Evolutionary conservation across 2,888 invertebrate genomes (phyloP), one percentile per base, ranked within the genome.

Genomic region (Mylabris sibirica): DNA sequence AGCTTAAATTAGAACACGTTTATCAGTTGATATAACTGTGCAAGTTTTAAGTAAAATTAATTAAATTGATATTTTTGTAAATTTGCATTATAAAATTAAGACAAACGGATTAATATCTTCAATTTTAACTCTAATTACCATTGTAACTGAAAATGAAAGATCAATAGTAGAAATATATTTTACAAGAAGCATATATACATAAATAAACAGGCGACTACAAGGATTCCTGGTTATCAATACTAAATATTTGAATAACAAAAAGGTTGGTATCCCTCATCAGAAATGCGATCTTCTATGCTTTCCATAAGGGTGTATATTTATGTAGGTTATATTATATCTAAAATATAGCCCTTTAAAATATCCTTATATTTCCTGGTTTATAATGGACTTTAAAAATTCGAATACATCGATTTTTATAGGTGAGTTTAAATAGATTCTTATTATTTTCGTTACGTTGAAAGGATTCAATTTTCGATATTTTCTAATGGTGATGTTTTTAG

Each of bases 291-390:
- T 20, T 11, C 20, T 9, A 9, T 22, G 5, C 3, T 6, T 3
- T 17, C 17, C n/a, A 49, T 11, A 8, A 44, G 44, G 17, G n/a
- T 14, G 3, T 38, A 38, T 38, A 38, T 38, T 9, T 8, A 49
- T 12, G 8, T 22, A 14, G 17, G n/a, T n/a, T n/a, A n/a, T n/a
- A n/a, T 38, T 38, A 38, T 53, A 22, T 53, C 1, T 57, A 26
- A 24, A 57, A 57, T 26, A 57, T 57, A 24, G 57, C 14, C 26
- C n/a, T 3, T 38, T 35, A 11, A 12, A 14, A 44, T 44, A n/a
- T n/a, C n/a, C n/a, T n/a, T n/a, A n/a, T 57, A 57, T 57, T 26
- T 57, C 57, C 26, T 57, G 26, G 14, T 57, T n/a, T 26, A 53
- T 53, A 53, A 53, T 53, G 20, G 22, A 49, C 12, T 20, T 9